Evolutionary conservation across 2,797 vertebrate genomes (phyloP), one percentile per base, ranked within the genome.

Genomic region (Tamandua tetradactyla): DNA sequence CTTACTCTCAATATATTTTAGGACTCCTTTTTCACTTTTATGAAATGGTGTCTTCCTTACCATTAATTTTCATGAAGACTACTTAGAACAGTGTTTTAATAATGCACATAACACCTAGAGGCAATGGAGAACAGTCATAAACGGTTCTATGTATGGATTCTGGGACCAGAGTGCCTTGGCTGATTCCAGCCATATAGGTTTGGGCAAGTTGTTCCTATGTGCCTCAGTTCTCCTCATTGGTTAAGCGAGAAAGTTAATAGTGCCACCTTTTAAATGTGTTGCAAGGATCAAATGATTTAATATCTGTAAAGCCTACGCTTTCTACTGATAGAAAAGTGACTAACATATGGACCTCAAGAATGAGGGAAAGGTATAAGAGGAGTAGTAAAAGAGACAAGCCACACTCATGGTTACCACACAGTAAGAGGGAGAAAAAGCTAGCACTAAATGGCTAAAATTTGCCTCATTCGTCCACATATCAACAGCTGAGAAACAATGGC

Each of bases 241-340:
- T 82, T 44, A 74, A 59, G 37, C 40, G 4, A 18, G 18, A 25
- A 95, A 20, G 22, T 69, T 27, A 69, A 59, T 18, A 55, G 18
- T 86, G 42, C 52, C 75, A 74, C 30, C 35, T 92, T n/a, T 3
- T 55, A 87, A 87, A 22, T 49, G 32, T 78, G 12, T 88, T 95
- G 93, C 59, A 82, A 91, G 18, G 9, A 64, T 90, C 79, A 80
- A 83, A 18, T 80, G 30, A 87, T 62, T 25, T 40, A 85, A 35
- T 79, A 30, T 80, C 66, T 66, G 12, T 52, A 85, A 87, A 88
- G 55, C n/a, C n/a, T n/a, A n/a, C n/a, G n/a, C n/a, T n/a, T n/a
- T n/a, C n/a, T n/a, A 66, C 25, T 61, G n/a, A n/a, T 95, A 78
- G 66, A 57, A 96, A 84, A 79, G 23, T 71, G n/a, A 57, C 42